Conservation (phyloP, 2,888 invertebrate species). For the Cecidostiba fungosa region DNA sequence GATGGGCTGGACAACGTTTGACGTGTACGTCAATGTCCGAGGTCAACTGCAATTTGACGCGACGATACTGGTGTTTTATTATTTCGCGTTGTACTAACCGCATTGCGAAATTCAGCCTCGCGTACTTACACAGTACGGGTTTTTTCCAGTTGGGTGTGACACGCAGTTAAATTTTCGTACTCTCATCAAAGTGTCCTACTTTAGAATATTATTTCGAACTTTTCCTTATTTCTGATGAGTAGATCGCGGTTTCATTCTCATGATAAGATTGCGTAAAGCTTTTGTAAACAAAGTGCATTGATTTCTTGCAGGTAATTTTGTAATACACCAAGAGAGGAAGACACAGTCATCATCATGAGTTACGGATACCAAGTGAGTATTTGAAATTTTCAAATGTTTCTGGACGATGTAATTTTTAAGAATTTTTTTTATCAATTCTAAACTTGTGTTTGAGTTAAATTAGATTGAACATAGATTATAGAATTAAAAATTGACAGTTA, state of each 20-base stretch:
- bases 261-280: neutral
- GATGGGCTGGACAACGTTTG: neutral
- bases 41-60: neutral
- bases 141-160: constrained; percentile 9
- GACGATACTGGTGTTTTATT: neutral
- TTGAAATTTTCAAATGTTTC: constrained; percentile 32
- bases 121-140: too few species aligned
- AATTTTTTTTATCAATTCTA: neutral
- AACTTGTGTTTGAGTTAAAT: neutral
- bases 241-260: neutral
- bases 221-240: neutral
- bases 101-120: constrained; percentile 24
- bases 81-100: constrained; percentile 31
- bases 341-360: constrained; percentile 71
- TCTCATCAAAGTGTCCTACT: neutral
- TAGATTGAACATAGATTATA: neutral
- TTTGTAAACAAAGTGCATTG: neutral
- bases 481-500: constrained; percentile 8
- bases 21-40: neutral
- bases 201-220: too few species aligned
- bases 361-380: constrained; percentile 77
- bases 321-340: neutral
- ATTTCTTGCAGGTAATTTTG: constrained; percentile 48
- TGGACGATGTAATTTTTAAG: constrained; percentile 4
- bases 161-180: neutral